phyloP scores from a whole-genome alignment of 2,888 invertebrate genomes.

The Microchrysa polita region DNA sequence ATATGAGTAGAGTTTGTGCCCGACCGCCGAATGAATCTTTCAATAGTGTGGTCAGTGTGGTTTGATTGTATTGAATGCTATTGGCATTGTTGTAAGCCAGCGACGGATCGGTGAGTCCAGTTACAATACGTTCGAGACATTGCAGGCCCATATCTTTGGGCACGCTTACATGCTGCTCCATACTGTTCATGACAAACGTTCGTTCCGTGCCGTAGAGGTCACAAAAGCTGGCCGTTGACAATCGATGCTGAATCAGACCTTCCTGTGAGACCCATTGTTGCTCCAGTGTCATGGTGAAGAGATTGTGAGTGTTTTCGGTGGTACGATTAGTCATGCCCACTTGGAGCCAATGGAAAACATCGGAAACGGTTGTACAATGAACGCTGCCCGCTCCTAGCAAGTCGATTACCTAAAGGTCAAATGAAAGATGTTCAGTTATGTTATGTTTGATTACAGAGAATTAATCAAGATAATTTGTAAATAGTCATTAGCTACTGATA shows the following conservation, averaged over 20 bases:
- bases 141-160: slow-evolving; percentile 72
- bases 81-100: slow-evolving; percentile 57
- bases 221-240: slow-evolving; percentile 79
- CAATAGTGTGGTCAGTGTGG: slow-evolving; percentile 74
- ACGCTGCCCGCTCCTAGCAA: slow-evolving; percentile 67
- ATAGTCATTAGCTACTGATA: too few relatives aligned
- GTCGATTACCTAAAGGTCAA: slow-evolving; percentile 65
- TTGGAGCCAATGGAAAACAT: slow-evolving; percentile 77
- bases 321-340: slow-evolving; percentile 72
- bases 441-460: too few relatives aligned
- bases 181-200: slow-evolving; percentile 63
- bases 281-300: slow-evolving; percentile 78
- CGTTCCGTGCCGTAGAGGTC: slow-evolving; percentile 72
- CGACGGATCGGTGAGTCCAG: slow-evolving; percentile 66
- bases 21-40: slow-evolving; percentile 81
- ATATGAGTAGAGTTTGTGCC: slow-evolving; percentile 77
- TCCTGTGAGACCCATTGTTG: slow-evolving; percentile 78
- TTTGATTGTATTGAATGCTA: slow-evolving; percentile 67
- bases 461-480: too few relatives aligned
- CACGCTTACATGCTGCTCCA: slow-evolving; percentile 65
- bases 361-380: slow-evolving; percentile 70
- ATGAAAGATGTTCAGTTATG: too few relatives aligned
- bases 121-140: slow-evolving; percentile 74
- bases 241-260: slow-evolving; percentile 73
- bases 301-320: slow-evolving; percentile 69